Evolutionary conservation across 2,888 invertebrate species (phyloP), one percentile per base, ranked within the genome.

Genomic region (Yponomeuta evonymella): DNA sequence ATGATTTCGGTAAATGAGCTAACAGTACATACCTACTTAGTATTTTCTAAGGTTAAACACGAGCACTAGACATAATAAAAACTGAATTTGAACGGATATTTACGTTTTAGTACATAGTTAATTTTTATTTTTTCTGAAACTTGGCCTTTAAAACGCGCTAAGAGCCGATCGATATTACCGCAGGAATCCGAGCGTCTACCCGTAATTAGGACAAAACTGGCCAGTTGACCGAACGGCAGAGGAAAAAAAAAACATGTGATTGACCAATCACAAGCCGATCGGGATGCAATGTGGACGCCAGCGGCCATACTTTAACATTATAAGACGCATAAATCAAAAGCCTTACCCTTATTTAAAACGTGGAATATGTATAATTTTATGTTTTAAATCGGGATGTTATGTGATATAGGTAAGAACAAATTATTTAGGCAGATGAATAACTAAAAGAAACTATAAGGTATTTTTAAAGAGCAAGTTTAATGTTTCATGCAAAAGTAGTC

Each of bases 311-410:
- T 89, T 86, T 88, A 84, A 88, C 51, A 58, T 86, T 88, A 89
- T 89, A 86, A 85, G 85, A 86, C 83, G 79, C 87, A 89, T 89
- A 89, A 89, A 89, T 90, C 90, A 89, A 82, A 87, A 58, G 76
- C 75, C 82, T 81, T 86, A 88, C 89, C 87, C 86, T 82, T 86
- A 15, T 58, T 58, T 58, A 10, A 58, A 86, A 87, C 88, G 84
- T 85, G 81, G 83, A 43, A 43, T 43, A 43, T 43, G 83, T 81
- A 87, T 84, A 81, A 82, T 82, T 79, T 82, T 76, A 78, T 76
- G 76, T 80, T 83, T 81, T 79, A 68, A 68, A 67, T 36, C 15
- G 12, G 51, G 4, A 15, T 12, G 2, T 58, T 58, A 58, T 58
- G 15, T 58, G 4, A 15, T 58, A 15, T 58, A 43, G 43, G 43